Evolutionary conservation across 2,113 vertebrate species (phyloP).

Genomic region (Scomber colias): DNA sequence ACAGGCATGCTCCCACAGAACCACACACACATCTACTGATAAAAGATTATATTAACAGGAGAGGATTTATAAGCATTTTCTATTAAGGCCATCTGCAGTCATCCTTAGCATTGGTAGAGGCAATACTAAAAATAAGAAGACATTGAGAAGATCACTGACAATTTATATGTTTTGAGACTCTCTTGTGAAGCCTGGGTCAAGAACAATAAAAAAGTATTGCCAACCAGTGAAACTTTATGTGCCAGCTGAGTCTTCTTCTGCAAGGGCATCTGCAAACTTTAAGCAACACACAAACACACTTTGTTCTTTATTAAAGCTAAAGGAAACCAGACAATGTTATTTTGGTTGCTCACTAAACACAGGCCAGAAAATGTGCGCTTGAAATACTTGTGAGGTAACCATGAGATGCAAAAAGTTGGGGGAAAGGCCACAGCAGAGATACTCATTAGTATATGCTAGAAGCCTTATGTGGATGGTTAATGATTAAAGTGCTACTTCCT

Average conservation of each 20-base stretch:
- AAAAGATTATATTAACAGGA: conserved; percentile 47
- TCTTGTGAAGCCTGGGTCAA: conserved; percentile 39
- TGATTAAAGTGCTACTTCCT: too few species aligned
- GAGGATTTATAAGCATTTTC: conserved; percentile 49
- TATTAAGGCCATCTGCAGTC: conserved; percentile 51
- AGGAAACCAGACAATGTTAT: neutral
- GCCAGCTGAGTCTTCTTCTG: conserved; percentile 5
- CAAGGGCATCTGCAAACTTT: conserved; percentile 7
- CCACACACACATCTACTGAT: conserved; percentile 42
- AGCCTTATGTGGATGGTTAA: too few species aligned
- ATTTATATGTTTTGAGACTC: conserved; percentile 49
- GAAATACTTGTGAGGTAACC: neutral
- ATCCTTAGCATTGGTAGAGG: neutral
- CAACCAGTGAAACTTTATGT: conserved; percentile 34
- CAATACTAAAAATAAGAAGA: conserved; percentile 26
- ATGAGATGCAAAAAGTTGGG: neutral
- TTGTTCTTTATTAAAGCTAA: neutral
- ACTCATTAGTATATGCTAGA: too few species aligned
- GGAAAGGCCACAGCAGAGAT: too few species aligned
- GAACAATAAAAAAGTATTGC: conserved; percentile 37
- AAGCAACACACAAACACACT: conserved; percentile 15
- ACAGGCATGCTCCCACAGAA: conserved; percentile 52
- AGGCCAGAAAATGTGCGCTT: neutral
- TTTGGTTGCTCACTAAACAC: neutral
- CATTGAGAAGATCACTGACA: conserved; percentile 8